Base-by-base conservation (phyloP, 2,888 invertebrate species). In the Pachydiplax longipennis region DNA sequence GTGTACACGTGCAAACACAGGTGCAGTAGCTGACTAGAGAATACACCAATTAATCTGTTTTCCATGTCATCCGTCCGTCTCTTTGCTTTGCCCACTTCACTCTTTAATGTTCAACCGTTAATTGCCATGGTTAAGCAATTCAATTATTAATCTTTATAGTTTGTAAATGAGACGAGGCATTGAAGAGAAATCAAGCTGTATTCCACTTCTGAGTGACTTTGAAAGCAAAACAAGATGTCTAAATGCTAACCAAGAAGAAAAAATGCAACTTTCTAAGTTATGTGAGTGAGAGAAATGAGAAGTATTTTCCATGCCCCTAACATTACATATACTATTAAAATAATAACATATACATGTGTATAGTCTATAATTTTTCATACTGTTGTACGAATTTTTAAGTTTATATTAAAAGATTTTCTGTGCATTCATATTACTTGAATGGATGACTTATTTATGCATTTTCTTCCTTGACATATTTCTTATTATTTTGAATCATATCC, bases 291-390 rank as follows among this genome's bases (percentile, higher is more conserved):
- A 95, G 95, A 95, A 95, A 95, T 96, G 96, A 95, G 61, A 73
- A 65, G 61, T 87, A 94, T 94, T 95, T 96, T 96, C 96, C 95
- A 95, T 94, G 53, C 95, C 95, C 96, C 95, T 96, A 96, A 93
- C 94, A 95, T 95, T 95, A 95, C 95, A 95, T 94, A 94, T 91
- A 91, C 91, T 91, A 91, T 91, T 91, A 91, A 91, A 92, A 92
- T 92, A 92, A 87, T 87, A 87, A 87, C 61, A 87, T 91, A 92
- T 92, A 93, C 94, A 94, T 94, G 94, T 95, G 95, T 95, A 96
- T 96, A 96, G 96, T 96, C 96, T 96, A 96, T 96, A 97, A 96
- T 96, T 96, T 97, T 96, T 96, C 96, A 96, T 96, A 96, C 96
- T 96, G 96, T 96, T 96, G 96, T 96, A 96, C 96, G 96, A 95